Conservation (phyloP, 2,113 vertebrate species). For the Nothobranchius furzeri region DNA sequence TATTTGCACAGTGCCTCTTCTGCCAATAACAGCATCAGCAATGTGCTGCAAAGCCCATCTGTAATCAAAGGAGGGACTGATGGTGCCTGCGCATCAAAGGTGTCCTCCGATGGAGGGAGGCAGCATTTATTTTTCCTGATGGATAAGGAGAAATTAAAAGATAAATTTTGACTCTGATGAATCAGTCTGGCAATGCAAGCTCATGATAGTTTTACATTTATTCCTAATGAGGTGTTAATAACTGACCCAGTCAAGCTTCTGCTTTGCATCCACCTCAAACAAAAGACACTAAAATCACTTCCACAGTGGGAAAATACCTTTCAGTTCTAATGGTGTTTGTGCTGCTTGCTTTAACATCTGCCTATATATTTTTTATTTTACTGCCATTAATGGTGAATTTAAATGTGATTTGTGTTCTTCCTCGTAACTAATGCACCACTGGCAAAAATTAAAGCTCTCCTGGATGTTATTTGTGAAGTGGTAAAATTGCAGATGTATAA, state of each 20-base stretch:
- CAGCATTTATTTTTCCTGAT: constrained; percentile 2
- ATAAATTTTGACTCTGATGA: too few species aligned
- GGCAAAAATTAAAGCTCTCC: not conserved
- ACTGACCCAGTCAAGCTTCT: not conserved
- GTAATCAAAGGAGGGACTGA: not conserved
- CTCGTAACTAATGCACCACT: not conserved
- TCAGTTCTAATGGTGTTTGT: not conserved
- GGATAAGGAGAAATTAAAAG: not conserved
- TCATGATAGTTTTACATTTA: not conserved
- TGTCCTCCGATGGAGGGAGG: not conserved
- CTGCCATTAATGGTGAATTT: not conserved
- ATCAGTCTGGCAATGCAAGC: not conserved
- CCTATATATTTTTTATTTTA: not conserved
- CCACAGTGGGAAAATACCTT: too few species aligned
- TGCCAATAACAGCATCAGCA: constrained; percentile 13
- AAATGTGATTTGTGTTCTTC: not conserved
- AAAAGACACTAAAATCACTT: not conserved
- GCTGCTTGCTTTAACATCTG: not conserved
- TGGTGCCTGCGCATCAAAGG: not conserved
- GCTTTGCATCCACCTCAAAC: not conserved
- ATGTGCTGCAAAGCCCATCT: constrained; percentile 6
- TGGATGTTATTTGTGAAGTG: too few species aligned
- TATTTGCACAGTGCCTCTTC: constrained; percentile 17
- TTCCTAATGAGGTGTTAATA: not conserved
- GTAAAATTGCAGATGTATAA: too few species aligned